phyloP scores from a whole-genome alignment of 2,888 invertebrate genomes.

The Ochlodes sylvanus region DNA sequence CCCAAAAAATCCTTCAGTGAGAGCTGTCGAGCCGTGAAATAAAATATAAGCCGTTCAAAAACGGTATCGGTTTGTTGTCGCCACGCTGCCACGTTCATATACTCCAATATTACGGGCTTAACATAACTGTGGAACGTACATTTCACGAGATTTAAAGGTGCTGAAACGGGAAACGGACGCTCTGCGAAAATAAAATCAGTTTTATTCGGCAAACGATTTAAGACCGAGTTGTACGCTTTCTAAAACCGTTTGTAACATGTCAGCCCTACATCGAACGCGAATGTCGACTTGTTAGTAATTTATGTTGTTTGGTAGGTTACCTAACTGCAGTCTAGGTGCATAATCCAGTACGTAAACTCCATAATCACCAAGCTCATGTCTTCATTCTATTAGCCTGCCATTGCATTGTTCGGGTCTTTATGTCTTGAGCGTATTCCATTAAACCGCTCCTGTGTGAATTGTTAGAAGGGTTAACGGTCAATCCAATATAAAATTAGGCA shows the following conservation, averaged over 20 bases:
- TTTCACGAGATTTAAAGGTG: constrained; percentile 43
- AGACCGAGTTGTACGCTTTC: constrained; percentile 20
- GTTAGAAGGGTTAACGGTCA: no score
- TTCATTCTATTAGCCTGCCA: no score
- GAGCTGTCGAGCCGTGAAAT: constrained; percentile 75
- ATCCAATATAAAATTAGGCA: no score
- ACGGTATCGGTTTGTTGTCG: constrained; percentile 63
- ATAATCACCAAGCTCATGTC: background rate
- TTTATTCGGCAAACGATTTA: constrained; percentile 30
- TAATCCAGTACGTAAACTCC: background rate
- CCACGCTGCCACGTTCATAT: constrained; percentile 47
- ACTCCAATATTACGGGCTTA: constrained; percentile 46
- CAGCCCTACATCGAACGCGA: background rate
- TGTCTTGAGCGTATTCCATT: no score
- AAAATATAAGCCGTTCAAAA: constrained; percentile 77
- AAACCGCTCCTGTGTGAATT: no score
- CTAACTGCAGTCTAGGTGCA: background rate
- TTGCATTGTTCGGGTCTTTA: no score
- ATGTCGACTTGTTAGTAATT: background rate
- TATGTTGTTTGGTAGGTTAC: background rate
- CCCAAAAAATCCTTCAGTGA: constrained; percentile 48
- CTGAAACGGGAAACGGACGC: constrained; percentile 31
- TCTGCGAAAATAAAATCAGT: constrained; percentile 35
- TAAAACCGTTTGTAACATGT: constrained; percentile 16
- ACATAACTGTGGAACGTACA: constrained; percentile 48